Evolutionary conservation across 2,888 invertebrate species (phyloP).

Genomic region (Cordylochernes scorpioides): DNA sequence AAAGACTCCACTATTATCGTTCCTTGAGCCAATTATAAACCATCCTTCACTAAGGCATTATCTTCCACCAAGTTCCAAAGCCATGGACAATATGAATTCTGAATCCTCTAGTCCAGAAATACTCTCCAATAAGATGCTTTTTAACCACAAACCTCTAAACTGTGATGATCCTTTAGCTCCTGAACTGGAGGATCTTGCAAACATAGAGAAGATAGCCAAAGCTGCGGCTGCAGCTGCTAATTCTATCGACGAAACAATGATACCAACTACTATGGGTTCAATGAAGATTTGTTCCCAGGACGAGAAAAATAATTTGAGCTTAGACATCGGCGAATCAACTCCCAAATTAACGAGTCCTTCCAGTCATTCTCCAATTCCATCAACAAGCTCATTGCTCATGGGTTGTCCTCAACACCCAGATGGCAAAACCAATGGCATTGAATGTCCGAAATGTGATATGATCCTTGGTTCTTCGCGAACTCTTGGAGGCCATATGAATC

Average conservation of each 20-base stretch:
- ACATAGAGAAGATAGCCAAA: conserved; percentile 19
- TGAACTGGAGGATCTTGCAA: conserved; percentile 15
- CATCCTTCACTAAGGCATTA: no score
- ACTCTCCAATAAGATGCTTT: not conserved
- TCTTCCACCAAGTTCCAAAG: conserved; percentile 33
- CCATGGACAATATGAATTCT: conserved; percentile 16
- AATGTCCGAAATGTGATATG: conserved; percentile 81
- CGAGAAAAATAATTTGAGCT: no score
- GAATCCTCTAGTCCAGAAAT: not conserved
- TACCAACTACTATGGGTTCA: no score
- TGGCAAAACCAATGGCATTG: conserved; percentile 70
- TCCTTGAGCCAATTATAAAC: conserved; percentile 73
- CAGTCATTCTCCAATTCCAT: conserved; percentile 20
- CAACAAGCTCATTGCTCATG: conserved; percentile 27
- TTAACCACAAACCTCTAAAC: no score
- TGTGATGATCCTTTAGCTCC: conserved; percentile 10
- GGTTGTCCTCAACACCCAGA: conserved; percentile 70
- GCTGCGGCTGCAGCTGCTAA: conserved; percentile 23
- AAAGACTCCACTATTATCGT: conserved; percentile 71
- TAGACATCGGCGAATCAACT: no score
- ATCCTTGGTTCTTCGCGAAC: conserved; percentile 55
- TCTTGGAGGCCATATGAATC: conserved; percentile 33
- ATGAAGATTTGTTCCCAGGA: no score
- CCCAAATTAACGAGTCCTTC: no score
- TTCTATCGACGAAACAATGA: no score